Percentiles rank a stretch among this genome's conserved stretches.
These are phyloP conservation scores for Volucella inflata DNA, from an alignment of 2,888 invertebrate species.

Conservation along the genomic window DNA sequence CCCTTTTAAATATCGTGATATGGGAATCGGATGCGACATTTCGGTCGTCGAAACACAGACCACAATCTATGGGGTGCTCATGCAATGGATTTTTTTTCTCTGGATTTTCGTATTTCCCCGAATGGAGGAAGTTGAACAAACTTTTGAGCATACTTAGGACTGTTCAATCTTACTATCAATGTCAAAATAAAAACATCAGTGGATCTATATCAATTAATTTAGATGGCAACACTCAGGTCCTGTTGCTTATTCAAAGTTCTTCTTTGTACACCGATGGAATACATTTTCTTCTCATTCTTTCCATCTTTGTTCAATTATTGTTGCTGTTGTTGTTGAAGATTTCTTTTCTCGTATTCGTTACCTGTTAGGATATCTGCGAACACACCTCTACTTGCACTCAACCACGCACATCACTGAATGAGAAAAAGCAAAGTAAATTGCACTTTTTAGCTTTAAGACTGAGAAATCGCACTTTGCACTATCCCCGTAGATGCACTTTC, in stretches of 20 bases:
- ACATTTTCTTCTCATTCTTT: conserved; percentile 1
- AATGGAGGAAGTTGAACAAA: no score
- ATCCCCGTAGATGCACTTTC: conserved; percentile 39
- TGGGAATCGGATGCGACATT: no score
- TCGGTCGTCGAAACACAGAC: no score
- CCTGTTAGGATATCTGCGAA: conserved; percentile 34
- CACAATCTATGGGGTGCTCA: no score
- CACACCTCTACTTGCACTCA: conserved; percentile 1
- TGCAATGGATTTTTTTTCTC: no score
- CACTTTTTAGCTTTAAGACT: conserved; percentile 27
- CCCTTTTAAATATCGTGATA: no score
- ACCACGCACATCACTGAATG: not conserved
- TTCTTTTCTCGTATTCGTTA: conserved; percentile 39
- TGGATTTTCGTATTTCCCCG: no score
- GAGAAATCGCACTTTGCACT: conserved; percentile 34
- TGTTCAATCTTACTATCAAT: no score
- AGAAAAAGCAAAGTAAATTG: conserved; percentile 52
- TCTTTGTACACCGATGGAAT: conserved; percentile 16
- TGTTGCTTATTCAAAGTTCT: conserved; percentile 15
- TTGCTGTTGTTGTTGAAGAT: conserved; percentile 32
- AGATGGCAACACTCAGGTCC: conserved; percentile 5
- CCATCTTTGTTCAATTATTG: conserved; percentile 39
- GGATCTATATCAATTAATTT: conserved; percentile 14
- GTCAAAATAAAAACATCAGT: not conserved
- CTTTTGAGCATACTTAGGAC: no score